Evolutionary conservation across 2,888 invertebrate species (phyloP), one percentile per base, ranked within the genome.

Genomic region (Hofmannophila pseudospretella): DNA sequence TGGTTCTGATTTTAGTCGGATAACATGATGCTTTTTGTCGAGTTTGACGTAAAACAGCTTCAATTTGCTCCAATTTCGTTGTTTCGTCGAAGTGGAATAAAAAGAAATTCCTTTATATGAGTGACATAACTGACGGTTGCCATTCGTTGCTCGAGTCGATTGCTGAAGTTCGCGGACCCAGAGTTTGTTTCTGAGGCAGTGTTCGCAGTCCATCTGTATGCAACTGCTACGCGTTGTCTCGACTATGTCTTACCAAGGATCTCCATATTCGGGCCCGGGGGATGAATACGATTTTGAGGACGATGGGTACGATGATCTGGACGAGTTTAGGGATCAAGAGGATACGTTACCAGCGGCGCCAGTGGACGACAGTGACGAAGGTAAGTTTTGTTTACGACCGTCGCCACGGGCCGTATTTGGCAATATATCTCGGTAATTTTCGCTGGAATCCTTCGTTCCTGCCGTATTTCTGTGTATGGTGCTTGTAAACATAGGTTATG

Each of bases 271-370:
- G 51, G 89, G 90, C 53, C 91, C 89, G 59, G 89, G 89, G 45
- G 91, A 92, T 63, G 93, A 93, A 60, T 92, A 91, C 64, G 93
- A 93, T 59, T 90, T 91, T 65, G 92, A 93, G 41, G 93, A 93
- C 50, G 92, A 92, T 39, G 90, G 91, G 58, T 91, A 90, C 58
- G 92, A 92, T 51, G 92, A 91, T 57, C 58, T 89, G 52, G 92
- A 93, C 43, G 92, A 92, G 49, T 91, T 90, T 54, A 85, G 90
- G 38, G 92, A 92, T 44, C 88, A 88, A 41, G 91, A 92, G 41
- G 92, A 64, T 80, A 69, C 73, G 38, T 64, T 62, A 67, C 82
- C 65, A 49, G 66, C 59, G 82, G 89, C 67, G 80, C 90, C 73
- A 88, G 89, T 88, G 77, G 91, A 91, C 49, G 77, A 79, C 44